A percentile compares a stretch with the other conserved stretches of the same genome.
Evolutionary conservation across 2,797 vertebrate genomes (phyloP).

Genomic region (Protonibea diacanthus): DNA sequence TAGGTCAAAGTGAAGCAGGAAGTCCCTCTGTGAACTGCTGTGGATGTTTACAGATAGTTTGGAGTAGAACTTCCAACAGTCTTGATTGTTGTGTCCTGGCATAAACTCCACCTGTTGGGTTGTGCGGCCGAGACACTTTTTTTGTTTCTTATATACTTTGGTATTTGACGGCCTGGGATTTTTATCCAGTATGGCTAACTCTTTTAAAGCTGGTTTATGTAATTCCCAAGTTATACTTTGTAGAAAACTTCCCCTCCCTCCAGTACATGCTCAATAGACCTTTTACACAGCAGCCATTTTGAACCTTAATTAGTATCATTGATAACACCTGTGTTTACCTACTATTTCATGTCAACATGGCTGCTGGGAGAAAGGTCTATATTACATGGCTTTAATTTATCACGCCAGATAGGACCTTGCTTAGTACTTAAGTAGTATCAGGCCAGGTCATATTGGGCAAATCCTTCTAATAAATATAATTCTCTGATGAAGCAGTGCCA

Average conservation of each 20-base stretch:
- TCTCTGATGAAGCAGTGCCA: slow-evolving; percentile 23
- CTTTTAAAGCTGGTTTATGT: not conserved
- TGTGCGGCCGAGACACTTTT: no score
- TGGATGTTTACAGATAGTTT: not conserved
- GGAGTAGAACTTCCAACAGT: not conserved
- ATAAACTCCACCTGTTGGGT: no score
- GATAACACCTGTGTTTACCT: no score
- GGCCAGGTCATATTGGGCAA: slow-evolving; percentile 9
- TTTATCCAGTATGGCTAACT: no score
- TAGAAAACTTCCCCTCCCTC: not conserved
- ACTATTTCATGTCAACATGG: no score
- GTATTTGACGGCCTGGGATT: no score
- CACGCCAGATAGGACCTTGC: no score
- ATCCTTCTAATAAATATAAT: not conserved
- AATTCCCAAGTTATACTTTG: no score
- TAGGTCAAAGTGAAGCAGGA: not conserved
- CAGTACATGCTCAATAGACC: not conserved
- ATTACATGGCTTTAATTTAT: no score
- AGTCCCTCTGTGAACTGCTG: not conserved
- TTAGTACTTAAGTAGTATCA: not conserved
- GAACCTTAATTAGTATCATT: no score
- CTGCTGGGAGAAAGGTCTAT: no score
- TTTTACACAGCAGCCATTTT: not conserved
- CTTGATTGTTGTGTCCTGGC: not conserved
- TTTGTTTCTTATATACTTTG: no score